Base-by-base conservation (phyloP, 2,888 invertebrate species). In the Epinotia nisella region DNA sequence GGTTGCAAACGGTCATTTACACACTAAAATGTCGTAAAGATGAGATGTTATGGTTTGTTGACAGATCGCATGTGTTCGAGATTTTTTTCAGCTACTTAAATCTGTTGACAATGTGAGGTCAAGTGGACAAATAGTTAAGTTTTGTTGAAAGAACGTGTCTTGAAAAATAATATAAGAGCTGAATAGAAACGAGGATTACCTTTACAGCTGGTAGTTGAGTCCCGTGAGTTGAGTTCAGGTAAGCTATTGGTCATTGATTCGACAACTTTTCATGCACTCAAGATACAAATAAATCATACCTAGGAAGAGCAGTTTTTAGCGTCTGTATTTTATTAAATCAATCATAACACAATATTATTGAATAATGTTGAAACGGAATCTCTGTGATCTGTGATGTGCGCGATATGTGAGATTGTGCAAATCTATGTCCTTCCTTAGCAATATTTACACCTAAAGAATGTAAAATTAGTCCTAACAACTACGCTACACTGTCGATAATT, bases 401-500 rank as follows among this genome's bases (percentile, higher is more conserved):
- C n/a, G n/a, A n/a, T n/a, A 17, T 19, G 3, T 49, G 41, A 49
- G 7, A 45, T 13, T 24, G 15, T 41, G 24, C 13, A 9, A 5
- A 53, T 17, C n/a, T 24, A 3, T 11, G 19, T 55, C n/a, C n/a
- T 49, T 49, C 29, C 19, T 61, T 45, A 17, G 13, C 51, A 61
- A 7, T 41, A 15, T 15, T 35, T n/a, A 45, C 49, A 45, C 35
- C 49, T 19, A 3, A 45, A 51, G 60, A 61, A 61, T 35, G 51
- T 45, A 35, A 67, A 71, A 71, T 67, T 49, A 41, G 17, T 29
- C 58, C 17, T 59, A 53, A 68, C 21, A 17, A 17, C 5, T n/a
- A 49, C n/a, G 49, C n/a, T 49, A 49, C 49, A 9, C 60, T 59
- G 39, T n/a, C 39, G n/a, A 64, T 73, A 73, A 73, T 73, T 69